Evolutionary conservation across 2,113 vertebrate species (phyloP), one percentile per base, ranked within the genome.

Genomic region (Dinomys branickii): DNA sequence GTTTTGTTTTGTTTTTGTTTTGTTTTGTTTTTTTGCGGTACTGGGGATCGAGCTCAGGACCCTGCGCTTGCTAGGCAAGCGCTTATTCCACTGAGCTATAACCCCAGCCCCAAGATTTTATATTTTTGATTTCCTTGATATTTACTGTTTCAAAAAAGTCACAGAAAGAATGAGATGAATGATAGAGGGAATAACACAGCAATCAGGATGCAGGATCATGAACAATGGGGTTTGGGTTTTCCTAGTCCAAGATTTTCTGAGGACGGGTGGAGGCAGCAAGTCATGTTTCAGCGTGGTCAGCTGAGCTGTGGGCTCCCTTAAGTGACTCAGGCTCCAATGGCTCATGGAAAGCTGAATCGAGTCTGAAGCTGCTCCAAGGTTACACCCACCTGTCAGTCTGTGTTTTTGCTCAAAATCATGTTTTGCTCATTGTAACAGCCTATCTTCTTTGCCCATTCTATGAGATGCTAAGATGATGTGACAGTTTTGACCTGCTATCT

Each of bases 261-360:
- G 56, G 2, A 16, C 14, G 71, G 4, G 10, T 78, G 35, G 13
- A 80, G 14, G 8, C 30, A 88, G 16, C 7, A 69, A 61, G 50
- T 5, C 73, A 16, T 16, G 30, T 9, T 1, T n/a, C 10, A 8
- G 16, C 67, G 54, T 30, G 8, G 13, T 67, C 28, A 44, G 11
- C 3, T 26, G 0, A 20, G 20, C 3, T 2, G 5, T 33, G 24
- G 44, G 3, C 4, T 85, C 30, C 17, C 7, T 38, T 20, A 4
- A 26, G 11, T 67, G n/a, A 77, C 90, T 1, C 19, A 1, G 17
- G 35, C 7, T 47, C 63, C 8, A 0, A 9, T 33, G 5, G 24
- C 22, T 33, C 19, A 7, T 84, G 82, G 56, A 67, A 33, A 61
- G 17, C 33, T 85, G 33, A 17, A 3, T 17, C 14, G 47, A 67